Evolutionary conservation across 2,113 vertebrate species (phyloP).

Genomic region (Ondatra zibethicus): DNA sequence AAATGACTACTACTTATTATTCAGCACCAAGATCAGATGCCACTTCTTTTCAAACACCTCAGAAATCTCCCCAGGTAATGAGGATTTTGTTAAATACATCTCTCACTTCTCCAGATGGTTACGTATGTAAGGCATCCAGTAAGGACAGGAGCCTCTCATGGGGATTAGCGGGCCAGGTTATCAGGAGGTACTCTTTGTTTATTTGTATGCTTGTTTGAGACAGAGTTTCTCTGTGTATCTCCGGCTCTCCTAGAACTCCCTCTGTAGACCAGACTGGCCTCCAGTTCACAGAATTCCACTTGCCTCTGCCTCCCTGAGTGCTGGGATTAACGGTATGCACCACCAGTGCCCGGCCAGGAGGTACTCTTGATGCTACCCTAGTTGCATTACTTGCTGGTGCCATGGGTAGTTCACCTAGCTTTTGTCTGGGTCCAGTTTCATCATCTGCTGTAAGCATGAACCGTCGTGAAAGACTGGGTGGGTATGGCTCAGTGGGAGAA

Average conservation of each 20-base stretch:
- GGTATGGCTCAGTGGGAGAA: not conserved
- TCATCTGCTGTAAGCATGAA: not conserved
- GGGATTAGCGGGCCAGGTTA: not conserved
- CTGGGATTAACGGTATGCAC: no score
- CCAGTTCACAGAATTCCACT: no score
- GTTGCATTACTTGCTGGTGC: not conserved
- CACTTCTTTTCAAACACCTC: not conserved
- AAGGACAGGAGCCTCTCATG: not conserved
- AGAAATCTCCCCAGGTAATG: conserved; percentile 14
- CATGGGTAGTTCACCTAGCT: not conserved
- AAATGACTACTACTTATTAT: not conserved
- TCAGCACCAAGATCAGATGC: not conserved
- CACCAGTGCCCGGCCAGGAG: not conserved
- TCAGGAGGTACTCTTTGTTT: not conserved
- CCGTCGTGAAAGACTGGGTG: not conserved
- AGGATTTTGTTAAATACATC: conserved; percentile 14
- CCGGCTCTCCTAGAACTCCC: no score
- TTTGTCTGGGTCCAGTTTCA: not conserved
- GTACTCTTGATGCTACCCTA: not conserved
- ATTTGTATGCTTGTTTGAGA: no score
- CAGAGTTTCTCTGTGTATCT: no score
- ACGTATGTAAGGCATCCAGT: not conserved
- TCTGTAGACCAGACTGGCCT: no score
- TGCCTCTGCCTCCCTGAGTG: no score
- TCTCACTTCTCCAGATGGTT: conserved; percentile 44